Conservation (phyloP, 2,888 invertebrate genomes). For the Mechanitis messenoides region DNA sequence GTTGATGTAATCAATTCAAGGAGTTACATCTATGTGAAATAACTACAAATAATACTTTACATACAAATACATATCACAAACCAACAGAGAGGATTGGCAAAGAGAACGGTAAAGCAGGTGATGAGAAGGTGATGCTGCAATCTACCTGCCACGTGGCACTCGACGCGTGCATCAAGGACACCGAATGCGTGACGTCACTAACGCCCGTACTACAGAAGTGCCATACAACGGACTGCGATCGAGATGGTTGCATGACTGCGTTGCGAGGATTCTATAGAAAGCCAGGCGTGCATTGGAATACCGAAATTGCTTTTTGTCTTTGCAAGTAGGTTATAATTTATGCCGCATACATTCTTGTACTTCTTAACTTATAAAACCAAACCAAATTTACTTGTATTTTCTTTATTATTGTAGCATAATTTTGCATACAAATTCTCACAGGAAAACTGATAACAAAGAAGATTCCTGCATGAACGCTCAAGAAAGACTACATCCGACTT, state of each 20-base stretch:
- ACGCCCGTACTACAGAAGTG: slow-evolving; percentile 92
- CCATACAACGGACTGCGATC: slow-evolving; percentile 82
- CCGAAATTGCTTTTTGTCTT: slow-evolving; percentile 93
- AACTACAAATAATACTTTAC: slow-evolving; percentile 25
- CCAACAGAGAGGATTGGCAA: slow-evolving; percentile 74
- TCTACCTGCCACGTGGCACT: slow-evolving; percentile 92
- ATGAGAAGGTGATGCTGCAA: slow-evolving; percentile 79
- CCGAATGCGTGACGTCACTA: slow-evolving; percentile 85
- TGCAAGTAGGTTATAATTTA: slow-evolving; percentile 85
- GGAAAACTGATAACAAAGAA: slow-evolving; percentile 90
- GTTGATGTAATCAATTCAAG: no score
- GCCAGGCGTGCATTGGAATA: slow-evolving; percentile 86
- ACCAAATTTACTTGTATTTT: neutral
- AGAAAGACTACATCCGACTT: slow-evolving; percentile 91
- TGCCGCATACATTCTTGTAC: neutral
- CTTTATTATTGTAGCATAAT: no score
- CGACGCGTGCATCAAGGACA: slow-evolving; percentile 88
- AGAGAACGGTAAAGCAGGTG: slow-evolving; percentile 75
- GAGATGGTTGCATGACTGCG: slow-evolving; percentile 92
- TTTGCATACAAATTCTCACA: slow-evolving; percentile 46
- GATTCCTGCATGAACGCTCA: slow-evolving; percentile 93
- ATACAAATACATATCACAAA: slow-evolving; percentile 49
- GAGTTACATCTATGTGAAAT: no score
- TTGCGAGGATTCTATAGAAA: slow-evolving; percentile 90
- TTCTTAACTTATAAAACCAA: neutral